These are phyloP conservation scores for Pterois miles DNA, from an alignment of 2,797 vertebrate species.

Conservation along the genomic window DNA sequence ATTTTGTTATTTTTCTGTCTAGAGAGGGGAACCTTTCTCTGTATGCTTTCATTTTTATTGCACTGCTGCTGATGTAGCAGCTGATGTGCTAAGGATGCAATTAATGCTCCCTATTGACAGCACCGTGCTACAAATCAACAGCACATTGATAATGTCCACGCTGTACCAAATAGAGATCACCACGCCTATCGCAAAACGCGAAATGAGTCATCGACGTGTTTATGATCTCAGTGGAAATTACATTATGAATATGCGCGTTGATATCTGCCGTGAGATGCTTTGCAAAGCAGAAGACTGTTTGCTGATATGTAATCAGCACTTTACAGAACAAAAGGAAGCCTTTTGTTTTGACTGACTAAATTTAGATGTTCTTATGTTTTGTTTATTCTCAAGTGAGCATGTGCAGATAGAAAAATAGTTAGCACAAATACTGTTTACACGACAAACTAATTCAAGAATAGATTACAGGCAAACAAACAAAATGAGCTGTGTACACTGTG, in stretches of 20 bases:
- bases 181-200: slow-evolving; percentile 6
- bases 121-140: slow-evolving; percentile 51
- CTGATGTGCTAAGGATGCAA: slow-evolving; percentile 54
- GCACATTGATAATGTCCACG: slow-evolving; percentile 20
- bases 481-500: background rate
- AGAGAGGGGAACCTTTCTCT: slow-evolving; percentile 1
- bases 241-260: slow-evolving; percentile 17
- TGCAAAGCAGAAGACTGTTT: slow-evolving; percentile 31
- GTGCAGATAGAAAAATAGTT: slow-evolving; percentile 26
- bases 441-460: slow-evolving; percentile 36
- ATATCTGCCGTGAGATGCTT: slow-evolving; percentile 19
- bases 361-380: slow-evolving; percentile 50
- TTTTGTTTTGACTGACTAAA: slow-evolving; percentile 41
- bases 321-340: slow-evolving; percentile 45
- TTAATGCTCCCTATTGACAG: slow-evolving; percentile 51
- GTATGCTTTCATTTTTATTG: slow-evolving; percentile 46
- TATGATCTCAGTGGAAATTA: slow-evolving; percentile 32
- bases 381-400: slow-evolving; percentile 40
- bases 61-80: slow-evolving; percentile 40
- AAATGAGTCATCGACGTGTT: slow-evolving; percentile 25
- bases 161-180: slow-evolving; percentile 28
- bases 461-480: slow-evolving; percentile 22
- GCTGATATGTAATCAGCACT: slow-evolving; percentile 51
- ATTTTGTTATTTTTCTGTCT: slow-evolving; percentile 5
- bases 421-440: slow-evolving; percentile 15